Base-by-base conservation (phyloP, 2,888 invertebrate species). In the Ditylenchus weischeri region DNA sequence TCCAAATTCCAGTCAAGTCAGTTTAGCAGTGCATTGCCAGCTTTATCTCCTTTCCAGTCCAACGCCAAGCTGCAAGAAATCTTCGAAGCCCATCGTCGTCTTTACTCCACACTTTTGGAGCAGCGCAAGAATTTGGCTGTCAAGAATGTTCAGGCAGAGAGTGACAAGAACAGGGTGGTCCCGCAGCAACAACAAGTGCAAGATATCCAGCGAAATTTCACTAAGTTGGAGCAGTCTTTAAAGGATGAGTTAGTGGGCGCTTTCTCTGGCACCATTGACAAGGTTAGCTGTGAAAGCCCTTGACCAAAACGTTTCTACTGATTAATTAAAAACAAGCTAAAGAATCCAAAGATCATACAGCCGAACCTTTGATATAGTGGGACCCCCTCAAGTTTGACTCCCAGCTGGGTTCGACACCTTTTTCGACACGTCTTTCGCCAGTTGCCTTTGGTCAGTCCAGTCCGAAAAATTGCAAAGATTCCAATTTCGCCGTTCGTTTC, bases 181-280 rank as follows among this genome's bases (percentile, higher is more conserved):
- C 49, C 21, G 38, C 49, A 23, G 36, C 19, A 48, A 15, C 23
- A 62, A 15, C 29, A 48, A 48, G 13, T 35, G 19, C 43, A 62
- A 19, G 50, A 62, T 2, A 23, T 50, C 1, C 62, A 23, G 29
- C 19, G 23, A 18, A 65, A 47, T 29, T 29, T 59, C 29, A 35
- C 59, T 38, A 57, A 65, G 43, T 62, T 62, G 43, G 61, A 47
- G 23, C 51, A 48, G 47, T 65, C 29, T 58, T 61, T 65, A 51
- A 65, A 65, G 18, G 58, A 65, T 38, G 65, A 65, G 19, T 61
- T 65, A 11, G 62, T 43, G 19, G 65, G 65, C 19, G 62, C 62
- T 8, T 65, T 23, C 59, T 43, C 64, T 23, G 65, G 65, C 21
- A 49, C 48, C 19, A 58, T 65, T 54, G 64, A 65, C 50, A 65